Base-by-base conservation (phyloP, 2,888 invertebrate species). In the Hedychridium roseum region DNA sequence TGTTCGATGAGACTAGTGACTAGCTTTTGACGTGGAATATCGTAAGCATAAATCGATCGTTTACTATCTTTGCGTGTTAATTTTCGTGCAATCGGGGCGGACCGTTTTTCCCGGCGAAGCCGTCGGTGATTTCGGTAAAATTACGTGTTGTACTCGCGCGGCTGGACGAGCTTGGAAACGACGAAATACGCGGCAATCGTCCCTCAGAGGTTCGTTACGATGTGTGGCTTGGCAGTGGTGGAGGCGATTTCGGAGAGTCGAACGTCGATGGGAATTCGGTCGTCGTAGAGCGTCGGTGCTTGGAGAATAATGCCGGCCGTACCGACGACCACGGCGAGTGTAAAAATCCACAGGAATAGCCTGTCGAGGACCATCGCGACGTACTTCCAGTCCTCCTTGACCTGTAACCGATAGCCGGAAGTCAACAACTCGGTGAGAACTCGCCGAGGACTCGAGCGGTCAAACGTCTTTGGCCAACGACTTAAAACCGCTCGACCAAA, bases 331-430 rank as follows among this genome's bases (percentile, higher is more conserved):
- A 96, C 96, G 38, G 97, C 95, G 75, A 95, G 84, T 66, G 96
- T 95, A 83, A 97, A 97, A 79, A 97, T 95, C 92, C 95, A 96
- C 70, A 97, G 86, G 83, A 97, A 97, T 73, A 98, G 85, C 57
- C 97, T 87, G 82, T 97, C 97, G 78, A 97, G 84, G 62, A 97
- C 97, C 94, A 97, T 95, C 57, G 97, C 97, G 66, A 97, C 96
- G 82, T 94, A 97, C 80, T 97, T 97, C 97, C 97, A 97, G 84
- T 97, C 97, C 83, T 97, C 95, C 82, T 93, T 93, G 65, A 94
- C 92, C 93, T 93, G 74, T 28, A 70, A 71, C 1, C n/a, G n/a
- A n/a, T n/a, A n/a, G n/a, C n/a, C n/a, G n/a, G n/a, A n/a, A n/a
- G n/a, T n/a, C n/a, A n/a, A n/a, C n/a, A n/a, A n/a, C n/a, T n/a